Conservation (phyloP, 2,888 invertebrate species). For the Drosophila tanythrix region DNA sequence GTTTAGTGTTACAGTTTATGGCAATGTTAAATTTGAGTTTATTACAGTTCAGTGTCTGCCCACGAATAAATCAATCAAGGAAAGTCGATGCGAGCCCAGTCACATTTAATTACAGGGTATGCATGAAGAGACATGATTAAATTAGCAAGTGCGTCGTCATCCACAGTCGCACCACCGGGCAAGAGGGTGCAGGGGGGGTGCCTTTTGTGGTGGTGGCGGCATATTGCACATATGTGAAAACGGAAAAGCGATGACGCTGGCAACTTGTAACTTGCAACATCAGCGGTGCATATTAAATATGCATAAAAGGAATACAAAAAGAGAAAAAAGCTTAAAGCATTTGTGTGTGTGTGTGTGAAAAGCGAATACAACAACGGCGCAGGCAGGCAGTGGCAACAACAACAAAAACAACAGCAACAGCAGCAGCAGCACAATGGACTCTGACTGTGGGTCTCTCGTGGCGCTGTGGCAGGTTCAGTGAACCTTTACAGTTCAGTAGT, state of each 20-base stretch:
- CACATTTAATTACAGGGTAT: constrained; percentile 42
- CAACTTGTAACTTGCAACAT: constrained; percentile 79
- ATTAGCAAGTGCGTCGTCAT: constrained; percentile 70
- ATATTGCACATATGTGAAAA: constrained; percentile 74
- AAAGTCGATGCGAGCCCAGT: background rate
- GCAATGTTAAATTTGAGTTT: background rate
- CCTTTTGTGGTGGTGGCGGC: constrained; percentile 29
- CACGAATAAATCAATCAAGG: background rate
- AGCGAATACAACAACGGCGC: constrained; percentile 57
- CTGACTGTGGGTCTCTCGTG: constrained; percentile 55
- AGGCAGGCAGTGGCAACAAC: constrained; percentile 43
- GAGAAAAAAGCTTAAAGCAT: constrained; percentile 41
- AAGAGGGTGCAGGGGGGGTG: background rate
- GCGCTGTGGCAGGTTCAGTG: constrained; percentile 76
- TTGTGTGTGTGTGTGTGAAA: constrained; percentile 37
- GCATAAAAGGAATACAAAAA: constrained; percentile 42
- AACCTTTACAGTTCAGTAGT: constrained; percentile 82
- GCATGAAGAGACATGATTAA: constrained; percentile 51
- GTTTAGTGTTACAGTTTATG: background rate
- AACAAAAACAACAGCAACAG: constrained; percentile 23
- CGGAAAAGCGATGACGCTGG: constrained; percentile 64
- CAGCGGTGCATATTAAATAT: constrained; percentile 75
- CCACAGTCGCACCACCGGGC: constrained; percentile 1
- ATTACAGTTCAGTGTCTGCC: background rate
- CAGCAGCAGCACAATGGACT: constrained; percentile 47